Percentiles rank a stretch among this genome's conserved stretches.
Evolutionary conservation across 2,797 vertebrate species (phyloP).

Genomic region (Vipera ursinii): DNA sequence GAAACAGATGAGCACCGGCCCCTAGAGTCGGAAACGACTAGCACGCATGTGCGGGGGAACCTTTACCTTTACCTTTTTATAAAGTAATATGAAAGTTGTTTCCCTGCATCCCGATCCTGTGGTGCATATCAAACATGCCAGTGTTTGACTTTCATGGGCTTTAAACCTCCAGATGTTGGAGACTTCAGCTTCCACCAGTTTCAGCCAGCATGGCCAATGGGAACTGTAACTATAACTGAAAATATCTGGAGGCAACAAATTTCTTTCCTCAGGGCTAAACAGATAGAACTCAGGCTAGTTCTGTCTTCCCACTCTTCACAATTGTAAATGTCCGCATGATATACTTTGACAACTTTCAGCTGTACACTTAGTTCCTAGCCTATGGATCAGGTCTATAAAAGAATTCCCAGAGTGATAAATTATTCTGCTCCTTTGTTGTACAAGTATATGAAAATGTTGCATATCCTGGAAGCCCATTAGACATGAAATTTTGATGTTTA

Average conservation of each 20-base stretch:
- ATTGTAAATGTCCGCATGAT: background rate
- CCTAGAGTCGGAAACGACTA: no score
- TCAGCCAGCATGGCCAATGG: background rate
- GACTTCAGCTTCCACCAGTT: background rate
- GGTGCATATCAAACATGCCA: background rate
- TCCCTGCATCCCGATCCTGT: background rate
- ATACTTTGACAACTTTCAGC: background rate
- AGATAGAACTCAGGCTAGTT: no score
- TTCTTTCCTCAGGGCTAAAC: background rate
- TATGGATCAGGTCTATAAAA: background rate
- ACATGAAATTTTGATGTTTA: background rate
- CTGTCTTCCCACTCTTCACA: no score
- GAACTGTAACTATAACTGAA: no score
- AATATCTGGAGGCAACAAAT: background rate
- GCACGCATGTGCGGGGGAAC: no score
- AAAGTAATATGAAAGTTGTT: background rate
- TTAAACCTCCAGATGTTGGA: background rate
- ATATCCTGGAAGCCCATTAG: background rate
- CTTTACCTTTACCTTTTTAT: background rate
- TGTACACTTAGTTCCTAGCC: background rate
- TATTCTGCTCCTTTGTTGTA: background rate
- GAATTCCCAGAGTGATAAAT: background rate
- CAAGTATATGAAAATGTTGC: background rate
- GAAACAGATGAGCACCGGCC: no score
- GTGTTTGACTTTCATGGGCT: background rate